Conservation (phyloP, 2,888 invertebrate genomes). For the Lumbricus terrestris region DNA sequence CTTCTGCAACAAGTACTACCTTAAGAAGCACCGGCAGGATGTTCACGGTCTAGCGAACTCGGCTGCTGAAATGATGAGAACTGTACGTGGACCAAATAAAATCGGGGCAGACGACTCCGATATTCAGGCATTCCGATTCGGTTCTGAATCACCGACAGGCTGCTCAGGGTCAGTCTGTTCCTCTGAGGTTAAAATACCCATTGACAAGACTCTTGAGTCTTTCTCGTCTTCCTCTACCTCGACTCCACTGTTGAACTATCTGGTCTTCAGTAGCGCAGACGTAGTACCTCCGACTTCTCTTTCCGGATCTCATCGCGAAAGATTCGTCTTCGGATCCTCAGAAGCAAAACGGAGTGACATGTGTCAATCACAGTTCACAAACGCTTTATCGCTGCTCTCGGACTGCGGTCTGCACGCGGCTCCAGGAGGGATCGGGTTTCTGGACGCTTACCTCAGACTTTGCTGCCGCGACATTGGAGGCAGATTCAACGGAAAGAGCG, state of each 20-base stretch:
- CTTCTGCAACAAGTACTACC: conserved; percentile 62
- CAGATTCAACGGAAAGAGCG: not conserved
- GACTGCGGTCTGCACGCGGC: not conserved
- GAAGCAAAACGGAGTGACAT: not conserved
- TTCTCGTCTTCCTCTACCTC: not conserved
- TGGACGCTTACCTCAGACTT: not conserved
- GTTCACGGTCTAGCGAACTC: conserved; percentile 52
- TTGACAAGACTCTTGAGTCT: not conserved
- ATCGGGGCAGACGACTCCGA: not conserved
- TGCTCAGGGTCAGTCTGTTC: not conserved
- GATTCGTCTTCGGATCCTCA: not conserved
- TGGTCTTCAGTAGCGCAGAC: not conserved
- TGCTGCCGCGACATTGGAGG: not conserved
- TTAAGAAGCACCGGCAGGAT: conserved; percentile 60
- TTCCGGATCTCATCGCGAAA: not conserved
- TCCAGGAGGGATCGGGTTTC: not conserved
- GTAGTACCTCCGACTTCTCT: too few species aligned
- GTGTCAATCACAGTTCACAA: not conserved
- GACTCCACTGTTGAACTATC: not conserved
- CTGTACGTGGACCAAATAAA: not conserved
- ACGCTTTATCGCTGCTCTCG: not conserved
- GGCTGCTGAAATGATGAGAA: not conserved
- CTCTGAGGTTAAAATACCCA: not conserved
- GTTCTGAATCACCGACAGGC: not conserved
- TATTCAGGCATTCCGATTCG: not conserved